These are phyloP conservation scores for Tychaedon coryphoeus DNA, from an alignment of 2,113 vertebrate species.

Conservation along the genomic window DNA sequence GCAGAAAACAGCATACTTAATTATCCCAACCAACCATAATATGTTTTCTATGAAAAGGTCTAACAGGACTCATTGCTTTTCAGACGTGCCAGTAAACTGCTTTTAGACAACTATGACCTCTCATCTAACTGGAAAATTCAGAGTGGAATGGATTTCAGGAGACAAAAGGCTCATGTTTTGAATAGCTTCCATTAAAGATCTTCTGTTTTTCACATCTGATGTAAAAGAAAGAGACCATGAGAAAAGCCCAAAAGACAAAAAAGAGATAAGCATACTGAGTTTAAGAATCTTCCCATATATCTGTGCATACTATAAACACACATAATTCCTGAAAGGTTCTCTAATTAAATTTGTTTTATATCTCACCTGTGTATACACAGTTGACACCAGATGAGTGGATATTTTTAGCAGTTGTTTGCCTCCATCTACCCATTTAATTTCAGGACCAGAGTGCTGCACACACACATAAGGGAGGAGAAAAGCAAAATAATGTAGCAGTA, in stretches of 20 bases:
- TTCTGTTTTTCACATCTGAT: not conserved
- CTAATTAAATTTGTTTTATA: not conserved
- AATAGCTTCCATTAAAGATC: not conserved
- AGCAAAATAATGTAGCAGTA: not conserved
- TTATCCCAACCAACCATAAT: not conserved
- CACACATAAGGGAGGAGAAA: not conserved
- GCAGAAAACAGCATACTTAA: not conserved
- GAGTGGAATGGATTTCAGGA: not conserved
- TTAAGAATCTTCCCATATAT: not conserved
- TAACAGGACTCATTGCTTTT: not conserved
- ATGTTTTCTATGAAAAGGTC: not conserved
- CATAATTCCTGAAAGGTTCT: not conserved
- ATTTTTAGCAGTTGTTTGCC: conserved; percentile 90
- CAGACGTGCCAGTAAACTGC: not conserved
- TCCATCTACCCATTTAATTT: conserved; percentile 98
- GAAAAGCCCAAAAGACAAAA: not conserved
- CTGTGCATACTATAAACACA: not conserved
- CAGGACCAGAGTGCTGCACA: conserved; percentile 87
- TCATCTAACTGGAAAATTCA: not conserved
- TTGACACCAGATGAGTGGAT: conserved; percentile 93
- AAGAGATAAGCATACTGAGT: not conserved
- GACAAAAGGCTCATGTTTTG: not conserved
- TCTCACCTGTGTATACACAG: conserved; percentile 93
- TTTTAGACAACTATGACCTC: not conserved
- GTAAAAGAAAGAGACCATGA: not conserved